Evolutionary conservation across 2,888 invertebrate genomes (phyloP), one percentile per base, ranked within the genome.

Genomic region (Cataglyphis albicans): DNA sequence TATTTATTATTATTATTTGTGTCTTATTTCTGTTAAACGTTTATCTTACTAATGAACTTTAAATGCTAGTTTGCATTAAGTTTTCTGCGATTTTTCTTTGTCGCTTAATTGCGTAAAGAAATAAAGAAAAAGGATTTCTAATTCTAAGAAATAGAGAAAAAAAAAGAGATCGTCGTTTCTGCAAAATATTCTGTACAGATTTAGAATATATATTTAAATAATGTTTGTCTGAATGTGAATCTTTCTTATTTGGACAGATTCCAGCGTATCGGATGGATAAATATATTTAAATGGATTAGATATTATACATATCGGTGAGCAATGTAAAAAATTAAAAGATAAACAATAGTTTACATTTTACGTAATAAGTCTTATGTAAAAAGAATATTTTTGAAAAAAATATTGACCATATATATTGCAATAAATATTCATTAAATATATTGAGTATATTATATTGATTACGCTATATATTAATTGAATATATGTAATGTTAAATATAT

Each of bases 201-300:
- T 80, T 41, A 15, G 25, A 29, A n/a, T n/a, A 12, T 32, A 73
- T 64, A 83, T 78, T 63, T 67, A 35, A n/a, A 72, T 72, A 83
- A 67, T 61, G 41, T 83, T 75, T 68, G 72, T 83, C 32, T 55
- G 44, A 81, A 84, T 75, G 76, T 65, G 73, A 73, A 80, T 85
- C 76, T 84, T 86, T 44, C 85, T 83, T 89, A 89, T 89, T 89
- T 87, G 86, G 86, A 89, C 85, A 88, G 84, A 84, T 87, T 83
- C 86, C 74, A 85, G 82, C 78, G 86, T 86, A 88, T 86, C 85
- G 86, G 86, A 80, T 87, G 86, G 88, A 88, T 87, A 87, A 89
- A 88, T 86, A 86, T 84, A 83, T 70, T 81, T 86, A 88, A 88
- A 91, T 87, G 70, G 87, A 85, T 90, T 88, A 88, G 83, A 81